A percentile compares a stretch with the other conserved stretches of the same genome.
Evolutionary conservation across 2,113 vertebrate species (phyloP).

Genomic region (Sander vitreus): DNA sequence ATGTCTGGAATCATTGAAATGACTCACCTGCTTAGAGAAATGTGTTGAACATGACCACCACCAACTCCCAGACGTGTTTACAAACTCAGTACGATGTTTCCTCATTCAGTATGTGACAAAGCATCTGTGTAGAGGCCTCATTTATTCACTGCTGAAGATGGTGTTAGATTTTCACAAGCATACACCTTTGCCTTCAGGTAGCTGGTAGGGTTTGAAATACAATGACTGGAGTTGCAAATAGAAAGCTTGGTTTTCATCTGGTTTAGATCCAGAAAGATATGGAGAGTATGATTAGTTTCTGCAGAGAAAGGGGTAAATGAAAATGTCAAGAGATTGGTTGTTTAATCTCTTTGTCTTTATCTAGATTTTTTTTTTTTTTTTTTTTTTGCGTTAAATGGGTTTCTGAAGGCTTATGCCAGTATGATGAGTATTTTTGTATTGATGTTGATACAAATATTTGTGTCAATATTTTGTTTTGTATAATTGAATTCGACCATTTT

Average conservation of each 20-base stretch:
- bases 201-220: not conserved
- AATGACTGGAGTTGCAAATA: not conserved
- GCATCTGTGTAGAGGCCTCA: conserved; percentile 26
- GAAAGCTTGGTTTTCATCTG: not conserved
- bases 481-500: not conserved
- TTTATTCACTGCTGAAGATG: conserved; percentile 44
- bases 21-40: conserved; percentile 7
- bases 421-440: not conserved
- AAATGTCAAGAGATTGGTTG: not conserved
- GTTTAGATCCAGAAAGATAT: not conserved
- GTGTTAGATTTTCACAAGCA: conserved; percentile 2
- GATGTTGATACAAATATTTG: not conserved
- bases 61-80: conserved; percentile 24
- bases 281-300: not conserved
- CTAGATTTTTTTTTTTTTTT: not conserved
- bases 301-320: not conserved
- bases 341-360: not conserved
- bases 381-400: too few relatives aligned
- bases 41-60: not conserved
- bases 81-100: conserved; percentile 14
- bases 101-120: conserved; percentile 9
- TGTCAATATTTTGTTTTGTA: not conserved
- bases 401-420: not conserved
- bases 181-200: not conserved
- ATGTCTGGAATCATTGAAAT: not conserved